Evolutionary conservation across 1,140 invertebrate genomes (phyloP), one percentile per base, ranked within the genome.

Genomic region (Orchesella cincta): DNA sequence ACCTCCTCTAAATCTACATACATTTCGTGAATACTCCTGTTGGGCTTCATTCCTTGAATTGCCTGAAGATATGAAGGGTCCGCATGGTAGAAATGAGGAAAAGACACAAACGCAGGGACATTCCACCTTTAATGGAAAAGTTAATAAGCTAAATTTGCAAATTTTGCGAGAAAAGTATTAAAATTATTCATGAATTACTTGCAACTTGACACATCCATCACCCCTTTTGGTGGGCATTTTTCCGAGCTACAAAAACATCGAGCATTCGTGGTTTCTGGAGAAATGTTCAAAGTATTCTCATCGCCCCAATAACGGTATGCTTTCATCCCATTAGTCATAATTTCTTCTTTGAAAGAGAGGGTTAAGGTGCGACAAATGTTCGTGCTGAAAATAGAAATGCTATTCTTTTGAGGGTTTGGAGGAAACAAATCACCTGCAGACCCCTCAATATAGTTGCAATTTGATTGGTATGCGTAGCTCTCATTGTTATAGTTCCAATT

Each of bases 81-180:
- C 0, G 87, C 87, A 1, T 90, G 86, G 75, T 92, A 91, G 83
- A 94, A 95, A 86, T 97, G 95, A 0, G 95, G 94, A 80, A 92
- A 85, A 0, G 93, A 92, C 0, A 88, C 89, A 26, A 91, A 88
- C 26, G 93, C 84, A 0, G 93, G 93, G 0, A 88, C 90, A 0
- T 89, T 89, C 81, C 80, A 83, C 79, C 73, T 84, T n/a, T n/a
- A n/a, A n/a, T n/a, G n/a, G n/a, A n/a, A n/a, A 52, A 76, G 83
- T 83, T 1, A 52, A 31, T 64, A 8, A 46, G 39, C 8, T 46
- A 12, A 46, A 46, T 46, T 46, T 12, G 8, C 8, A 20, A 8
- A 46, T 46, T 46, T 46, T 12, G 39, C 20, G 8, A 46, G 20
- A 46, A 20, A 46, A 46, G 20, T 46, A 20, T 12, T 8, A 12